Base-by-base conservation (phyloP, 2,113 vertebrate genomes). In the Tauraco erythrolophus region DNA sequence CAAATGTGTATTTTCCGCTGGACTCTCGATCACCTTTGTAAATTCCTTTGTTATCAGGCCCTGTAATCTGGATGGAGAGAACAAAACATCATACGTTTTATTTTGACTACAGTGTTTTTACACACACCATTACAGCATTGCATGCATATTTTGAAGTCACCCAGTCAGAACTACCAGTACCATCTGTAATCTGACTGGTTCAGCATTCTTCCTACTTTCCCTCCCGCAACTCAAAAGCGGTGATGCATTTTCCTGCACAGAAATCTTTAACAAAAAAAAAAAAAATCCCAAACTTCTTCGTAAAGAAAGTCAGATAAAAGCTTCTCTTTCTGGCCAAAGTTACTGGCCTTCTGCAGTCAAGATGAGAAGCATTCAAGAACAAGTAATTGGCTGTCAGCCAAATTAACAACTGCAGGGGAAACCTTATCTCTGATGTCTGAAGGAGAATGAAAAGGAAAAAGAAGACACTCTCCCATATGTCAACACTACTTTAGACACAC, bases 11-110 rank as follows among this genome's bases (percentile, higher is more conserved):
- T 87, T 99, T 99, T 70, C 99, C 99, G 84, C 99, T 99, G 96
- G 99, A 99, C 92, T 99, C 99, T n/a, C 99, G 95, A 77, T 99
- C 99, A 1, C 99, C 99, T 98, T 99, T 99, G 91, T 99, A 99
- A 86, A 99, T 99, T 91, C 99, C 99, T 98, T 99, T 99, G 10
- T 99, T 99, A 62, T 99, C 99, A 17, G 99, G 99, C 25, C 99
- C 99, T 6, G 99, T 99, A 72, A 99, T 99, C 99, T 99, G 96
- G 4, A 94, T 23, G 46, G 64, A 48, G 56, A 61, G 35, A 91
- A 76, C 33, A 89, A 88, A 92, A 23, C 2, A 11, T 18, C 51
- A 84, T 14, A 30, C 2, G 18, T 48, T 92, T 60, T 4, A 60
- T 11, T 46, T 35, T 43, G 46, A 15, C 39, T 15, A n/a, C 35